Evolutionary conservation across 2,113 vertebrate species (phyloP).

Genomic region (Emydura subglobosa): DNA sequence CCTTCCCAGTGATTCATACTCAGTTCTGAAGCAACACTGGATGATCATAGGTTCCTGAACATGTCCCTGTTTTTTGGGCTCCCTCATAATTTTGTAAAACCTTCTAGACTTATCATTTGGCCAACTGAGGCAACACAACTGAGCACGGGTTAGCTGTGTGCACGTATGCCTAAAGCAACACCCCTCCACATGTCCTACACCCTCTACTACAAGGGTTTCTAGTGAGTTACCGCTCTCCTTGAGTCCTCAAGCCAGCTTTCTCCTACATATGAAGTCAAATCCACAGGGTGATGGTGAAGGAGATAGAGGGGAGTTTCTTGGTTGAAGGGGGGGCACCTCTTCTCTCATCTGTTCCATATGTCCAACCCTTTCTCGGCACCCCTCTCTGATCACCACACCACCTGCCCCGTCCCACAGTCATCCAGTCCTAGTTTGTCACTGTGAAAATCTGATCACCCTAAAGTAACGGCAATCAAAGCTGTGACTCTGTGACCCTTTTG

Average conservation of each 20-base stretch:
- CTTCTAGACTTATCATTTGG: neutral
- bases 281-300: fast-evolving
- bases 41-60: neutral
- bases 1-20: fast-evolving
- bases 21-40: neutral
- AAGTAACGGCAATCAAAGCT: neutral
- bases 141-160: neutral
- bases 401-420: neutral
- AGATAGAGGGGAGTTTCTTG: neutral
- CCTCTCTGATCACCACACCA: fast-evolving
- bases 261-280: fast-evolving
- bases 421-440: fast-evolving
- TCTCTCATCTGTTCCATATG: too few species aligned
- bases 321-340: neutral
- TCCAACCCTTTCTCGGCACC: neutral
- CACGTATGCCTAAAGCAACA: neutral
- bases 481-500: neutral
- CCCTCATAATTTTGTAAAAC: neutral
- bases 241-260: neutral
- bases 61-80: neutral
- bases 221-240: neutral
- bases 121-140: neutral
- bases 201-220: neutral
- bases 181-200: fast-evolving
- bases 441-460: fast-evolving